A percentile compares a stretch with the other conserved stretches of the same genome.
These are phyloP conservation scores for Epizoanthus fatuus DNA, from an alignment of 92 coral and sea anemone genomes.

Conservation along the genomic window DNA sequence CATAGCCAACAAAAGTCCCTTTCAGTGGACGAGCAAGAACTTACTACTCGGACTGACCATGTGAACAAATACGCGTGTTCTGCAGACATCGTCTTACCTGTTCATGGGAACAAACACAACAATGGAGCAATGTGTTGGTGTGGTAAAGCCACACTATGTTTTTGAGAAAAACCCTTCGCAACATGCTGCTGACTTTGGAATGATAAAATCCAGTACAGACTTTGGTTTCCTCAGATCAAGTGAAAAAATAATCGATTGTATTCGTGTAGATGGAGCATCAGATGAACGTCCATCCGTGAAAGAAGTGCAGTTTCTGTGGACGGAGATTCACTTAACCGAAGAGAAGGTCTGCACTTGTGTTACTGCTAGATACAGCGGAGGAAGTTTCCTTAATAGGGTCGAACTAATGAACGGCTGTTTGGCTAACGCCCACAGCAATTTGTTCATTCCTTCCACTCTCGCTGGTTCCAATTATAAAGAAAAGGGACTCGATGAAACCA, in stretches of 20 bases:
- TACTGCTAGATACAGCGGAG: slow-evolving; percentile 46
- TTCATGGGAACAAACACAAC: slow-evolving; percentile 52
- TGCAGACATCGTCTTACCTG: slow-evolving; percentile 41
- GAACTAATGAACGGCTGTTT: slow-evolving; percentile 57
- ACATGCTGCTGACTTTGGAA: slow-evolving; percentile 53
- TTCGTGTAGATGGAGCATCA: slow-evolving; percentile 55
- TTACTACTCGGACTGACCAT: slow-evolving; percentile 49
- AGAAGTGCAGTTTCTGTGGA: slow-evolving; percentile 54
- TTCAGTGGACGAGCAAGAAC: slow-evolving; percentile 28
- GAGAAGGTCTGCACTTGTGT: slow-evolving; percentile 43
- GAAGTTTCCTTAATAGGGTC: slow-evolving; percentile 49
- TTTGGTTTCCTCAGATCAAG: slow-evolving; percentile 38
- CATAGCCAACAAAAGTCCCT: slow-evolving; percentile 37
- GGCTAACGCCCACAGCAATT: slow-evolving; percentile 49
- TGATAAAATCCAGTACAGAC: slow-evolving; percentile 44
- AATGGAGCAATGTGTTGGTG: slow-evolving; percentile 48
- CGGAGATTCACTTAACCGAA: slow-evolving; percentile 50
- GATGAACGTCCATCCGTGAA: slow-evolving; percentile 52
- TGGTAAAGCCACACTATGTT: slow-evolving; percentile 47
- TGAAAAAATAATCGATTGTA: slow-evolving; percentile 36
- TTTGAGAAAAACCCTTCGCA: slow-evolving; percentile 53
- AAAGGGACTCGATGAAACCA: slow-evolving; percentile 35
- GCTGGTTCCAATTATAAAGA: slow-evolving; percentile 29
- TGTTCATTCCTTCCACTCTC: slow-evolving; percentile 51
- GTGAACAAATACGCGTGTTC: slow-evolving; percentile 39